Evolutionary conservation across 1,140 invertebrate species (phyloP), one percentile per base, ranked within the genome.

Genomic region (Rhyzopertha dominica): DNA sequence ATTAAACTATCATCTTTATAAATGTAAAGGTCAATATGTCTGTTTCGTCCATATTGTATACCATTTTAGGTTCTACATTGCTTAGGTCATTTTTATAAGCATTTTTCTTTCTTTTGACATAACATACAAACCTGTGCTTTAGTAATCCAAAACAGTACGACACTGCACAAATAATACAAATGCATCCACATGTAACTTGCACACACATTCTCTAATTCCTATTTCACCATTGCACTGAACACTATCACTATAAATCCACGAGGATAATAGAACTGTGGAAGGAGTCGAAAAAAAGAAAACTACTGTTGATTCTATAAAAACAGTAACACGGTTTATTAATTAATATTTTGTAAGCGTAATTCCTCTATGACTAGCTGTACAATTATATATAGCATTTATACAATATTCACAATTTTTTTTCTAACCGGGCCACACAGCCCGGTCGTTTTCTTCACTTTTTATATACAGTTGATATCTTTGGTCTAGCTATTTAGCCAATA

Each of bases 331-430:
- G 60, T 63, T 63, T 62, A 62, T 63, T 59, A n/a, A n/a, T n/a
- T n/a, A 48, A 59, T 63, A 61, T 61, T 61, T 63, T 63, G 55
- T 66, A 66, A 66, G 64, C 64, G 64, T 66, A 66, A 63, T 59
- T 63, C 62, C 52, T 60, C 64, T 66, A 66, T 66, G 64, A 66
- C 64, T 66, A 66, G 64, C 62, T 63, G 63, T 66, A 66, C 61
- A 66, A 58, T n/a, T 64, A 64, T 66, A 65, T 63, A 61, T 64
- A 63, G 59, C 56, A 49, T 63, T 66, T 63, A 54, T 63, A 62
- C 60, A 64, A n/a, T 65, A 63, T 65, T 62, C 62, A 65, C 60
- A 62, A 49, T 53, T 62, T 60, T 59, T 57, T 58, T 49, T 47
- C 50, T 39, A 46, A 43, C 50, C 46, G 28, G 43, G 34, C 36